Conservation (phyloP, 2,797 vertebrate genomes). For the Mallotus villosus region DNA sequence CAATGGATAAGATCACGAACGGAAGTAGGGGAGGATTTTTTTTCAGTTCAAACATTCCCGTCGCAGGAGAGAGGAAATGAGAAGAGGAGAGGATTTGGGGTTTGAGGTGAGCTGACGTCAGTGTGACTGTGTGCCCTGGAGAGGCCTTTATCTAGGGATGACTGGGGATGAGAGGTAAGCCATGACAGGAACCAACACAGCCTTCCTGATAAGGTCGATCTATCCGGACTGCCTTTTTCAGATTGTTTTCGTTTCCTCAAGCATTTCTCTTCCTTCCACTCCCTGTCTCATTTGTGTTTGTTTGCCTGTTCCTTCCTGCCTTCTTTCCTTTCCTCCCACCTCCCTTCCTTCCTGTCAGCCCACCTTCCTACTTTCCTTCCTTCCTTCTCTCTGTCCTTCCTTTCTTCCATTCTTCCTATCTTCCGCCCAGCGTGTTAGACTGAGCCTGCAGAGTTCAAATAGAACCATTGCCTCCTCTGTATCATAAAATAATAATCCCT, state of each 20-base stretch:
- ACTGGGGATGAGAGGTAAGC: not conserved
- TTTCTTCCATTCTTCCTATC: not conserved
- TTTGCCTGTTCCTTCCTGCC: not conserved
- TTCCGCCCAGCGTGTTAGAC: not conserved
- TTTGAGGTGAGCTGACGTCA: not conserved
- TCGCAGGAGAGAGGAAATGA: not conserved
- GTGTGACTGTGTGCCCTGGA: not conserved
- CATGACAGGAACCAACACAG: not conserved
- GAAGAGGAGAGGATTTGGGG: not conserved
- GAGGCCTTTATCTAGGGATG: conserved; percentile 16
- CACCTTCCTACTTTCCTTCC: not conserved
- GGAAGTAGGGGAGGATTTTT: not conserved
- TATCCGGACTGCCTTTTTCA: too few species aligned
- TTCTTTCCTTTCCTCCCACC: not conserved
- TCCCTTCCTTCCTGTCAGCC: not conserved
- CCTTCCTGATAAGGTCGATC: not conserved
- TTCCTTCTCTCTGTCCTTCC: not conserved
- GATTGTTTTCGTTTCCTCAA: not conserved
- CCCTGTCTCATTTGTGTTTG: too few species aligned
- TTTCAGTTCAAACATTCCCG: not conserved
- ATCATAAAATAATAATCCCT: too few species aligned
- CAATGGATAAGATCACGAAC: not conserved
- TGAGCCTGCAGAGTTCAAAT: not conserved
- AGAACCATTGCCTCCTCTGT: too few species aligned
- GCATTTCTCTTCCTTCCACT: not conserved